Conservation (phyloP, 2,888 invertebrate genomes). For the Agonopterix heracliana region DNA sequence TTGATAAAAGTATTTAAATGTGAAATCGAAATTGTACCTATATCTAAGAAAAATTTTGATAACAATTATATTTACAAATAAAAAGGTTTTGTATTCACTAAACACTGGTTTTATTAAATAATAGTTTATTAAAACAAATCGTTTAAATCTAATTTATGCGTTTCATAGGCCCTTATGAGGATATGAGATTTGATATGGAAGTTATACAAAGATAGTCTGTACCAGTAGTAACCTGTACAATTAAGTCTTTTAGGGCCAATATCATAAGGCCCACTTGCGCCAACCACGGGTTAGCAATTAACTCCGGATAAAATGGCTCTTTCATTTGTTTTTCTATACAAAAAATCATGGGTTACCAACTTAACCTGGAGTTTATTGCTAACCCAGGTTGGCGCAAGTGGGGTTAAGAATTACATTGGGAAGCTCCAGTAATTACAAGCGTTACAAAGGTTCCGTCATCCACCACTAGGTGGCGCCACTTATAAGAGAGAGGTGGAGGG, state of each 20-base stretch:
- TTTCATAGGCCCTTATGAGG: conserved; percentile 8
- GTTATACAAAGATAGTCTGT: not conserved
- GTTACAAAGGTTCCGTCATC: too few relatives aligned
- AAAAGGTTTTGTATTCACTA: not conserved
- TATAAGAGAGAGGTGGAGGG: too few relatives aligned
- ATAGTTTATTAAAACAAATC: conserved; percentile 7
- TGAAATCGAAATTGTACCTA: conserved; percentile 8
- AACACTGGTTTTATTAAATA: conserved; percentile 13
- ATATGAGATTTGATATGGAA: conserved; percentile 22
- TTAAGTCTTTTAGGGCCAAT: not conserved
- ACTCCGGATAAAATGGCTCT: too few relatives aligned
- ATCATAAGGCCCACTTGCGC: too few relatives aligned
- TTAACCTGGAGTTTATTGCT: too few relatives aligned
- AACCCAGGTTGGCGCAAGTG: too few relatives aligned
- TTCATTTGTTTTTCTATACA: too few relatives aligned
- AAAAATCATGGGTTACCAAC: too few relatives aligned
- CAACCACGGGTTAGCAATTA: too few relatives aligned
- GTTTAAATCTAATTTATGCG: conserved; percentile 1
- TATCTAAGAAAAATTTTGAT: conserved; percentile 12
- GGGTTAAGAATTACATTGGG: too few relatives aligned
- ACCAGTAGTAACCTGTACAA: conserved; percentile 4
- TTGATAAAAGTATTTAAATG: conserved; percentile 14
- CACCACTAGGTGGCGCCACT: too few relatives aligned
- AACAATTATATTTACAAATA: conserved; percentile 4
- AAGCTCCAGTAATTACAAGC: too few relatives aligned